Evolutionary conservation across 2,888 invertebrate genomes (phyloP).

Genomic region (Synergus umbraculus): DNA sequence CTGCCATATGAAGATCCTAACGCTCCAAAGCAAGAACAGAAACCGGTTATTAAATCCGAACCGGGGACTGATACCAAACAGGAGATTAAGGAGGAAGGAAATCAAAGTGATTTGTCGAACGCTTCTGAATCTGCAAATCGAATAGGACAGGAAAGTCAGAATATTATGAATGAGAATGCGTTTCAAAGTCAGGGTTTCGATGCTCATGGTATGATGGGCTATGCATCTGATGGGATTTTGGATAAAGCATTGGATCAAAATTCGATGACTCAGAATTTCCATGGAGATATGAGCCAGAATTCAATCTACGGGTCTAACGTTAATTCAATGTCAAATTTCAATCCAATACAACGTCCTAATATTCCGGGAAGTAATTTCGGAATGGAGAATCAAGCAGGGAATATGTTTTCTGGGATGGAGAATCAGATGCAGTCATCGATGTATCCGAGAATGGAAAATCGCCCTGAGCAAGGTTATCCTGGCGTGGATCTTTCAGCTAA

Average conservation of each 20-base stretch:
- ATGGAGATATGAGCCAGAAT: slow-evolving; percentile 63
- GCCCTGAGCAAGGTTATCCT: slow-evolving; percentile 35
- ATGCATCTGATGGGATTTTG: slow-evolving; percentile 62
- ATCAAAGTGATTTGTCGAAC: slow-evolving; percentile 69
- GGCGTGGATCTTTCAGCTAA: slow-evolving; percentile 44
- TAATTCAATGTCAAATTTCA: slow-evolving; percentile 58
- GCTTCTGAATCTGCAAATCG: slow-evolving; percentile 66
- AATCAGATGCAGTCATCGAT: slow-evolving; percentile 55
- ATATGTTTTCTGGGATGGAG: slow-evolving; percentile 60
- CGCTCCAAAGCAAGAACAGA: slow-evolving; percentile 51
- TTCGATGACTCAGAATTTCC: slow-evolving; percentile 63
- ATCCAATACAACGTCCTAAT: slow-evolving; percentile 56
- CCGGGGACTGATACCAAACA: slow-evolving; percentile 62
- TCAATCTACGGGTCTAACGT: slow-evolving; percentile 62
- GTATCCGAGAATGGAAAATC: slow-evolving; percentile 60
- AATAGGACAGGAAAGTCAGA: slow-evolving; percentile 61
- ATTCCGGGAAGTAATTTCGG: slow-evolving; percentile 62
- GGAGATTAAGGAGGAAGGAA: slow-evolving; percentile 72
- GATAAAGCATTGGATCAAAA: slow-evolving; percentile 62
- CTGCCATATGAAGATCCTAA: slow-evolving; percentile 84
- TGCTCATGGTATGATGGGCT: slow-evolving; percentile 62
- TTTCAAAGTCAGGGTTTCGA: slow-evolving; percentile 66
- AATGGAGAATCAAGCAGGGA: slow-evolving; percentile 57
- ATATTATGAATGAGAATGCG: slow-evolving; percentile 58
- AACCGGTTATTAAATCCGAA: slow-evolving; percentile 61